phyloP scores from a whole-genome alignment of 2,888 invertebrate species.

The Mamestra brassicae region DNA sequence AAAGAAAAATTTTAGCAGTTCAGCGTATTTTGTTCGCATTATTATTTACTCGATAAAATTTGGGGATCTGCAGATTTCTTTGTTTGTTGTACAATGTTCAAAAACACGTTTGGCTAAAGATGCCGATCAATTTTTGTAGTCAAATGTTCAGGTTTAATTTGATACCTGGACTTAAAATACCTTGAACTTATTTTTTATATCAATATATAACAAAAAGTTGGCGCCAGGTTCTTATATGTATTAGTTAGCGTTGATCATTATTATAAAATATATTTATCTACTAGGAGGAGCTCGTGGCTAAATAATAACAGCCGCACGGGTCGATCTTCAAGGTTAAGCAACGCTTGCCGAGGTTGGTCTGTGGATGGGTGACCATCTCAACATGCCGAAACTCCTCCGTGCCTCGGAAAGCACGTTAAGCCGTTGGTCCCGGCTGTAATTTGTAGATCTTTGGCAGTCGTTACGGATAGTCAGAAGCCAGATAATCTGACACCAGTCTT shows the following conservation, averaged over 20 bases:
- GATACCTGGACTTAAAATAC: not conserved
- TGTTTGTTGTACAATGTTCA: not conserved
- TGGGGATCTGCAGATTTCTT: not conserved
- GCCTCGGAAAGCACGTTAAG: too few species aligned
- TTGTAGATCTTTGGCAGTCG: too few species aligned
- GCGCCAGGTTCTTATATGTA: conserved; percentile 4
- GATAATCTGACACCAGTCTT: too few species aligned
- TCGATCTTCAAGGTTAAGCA: too few species aligned
- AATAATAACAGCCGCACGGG: too few species aligned
- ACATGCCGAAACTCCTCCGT: too few species aligned
- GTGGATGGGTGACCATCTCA: too few species aligned
- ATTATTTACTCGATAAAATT: too few species aligned
- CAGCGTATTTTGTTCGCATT: not conserved
- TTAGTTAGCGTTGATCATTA: not conserved
- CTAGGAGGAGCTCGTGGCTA: too few species aligned
- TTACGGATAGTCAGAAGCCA: too few species aligned
- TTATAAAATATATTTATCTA: not conserved
- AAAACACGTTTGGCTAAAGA: not conserved
- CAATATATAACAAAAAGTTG: conserved; percentile 3
- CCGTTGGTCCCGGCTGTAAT: too few species aligned
- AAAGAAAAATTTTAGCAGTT: not conserved
- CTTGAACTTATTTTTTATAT: conserved; percentile 5
- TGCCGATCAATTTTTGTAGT: not conserved
- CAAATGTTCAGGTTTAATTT: not conserved
- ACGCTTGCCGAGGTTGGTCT: too few species aligned